phyloP scores from a whole-genome alignment of 2,113 vertebrate species.

The Cepphus grylle region DNA sequence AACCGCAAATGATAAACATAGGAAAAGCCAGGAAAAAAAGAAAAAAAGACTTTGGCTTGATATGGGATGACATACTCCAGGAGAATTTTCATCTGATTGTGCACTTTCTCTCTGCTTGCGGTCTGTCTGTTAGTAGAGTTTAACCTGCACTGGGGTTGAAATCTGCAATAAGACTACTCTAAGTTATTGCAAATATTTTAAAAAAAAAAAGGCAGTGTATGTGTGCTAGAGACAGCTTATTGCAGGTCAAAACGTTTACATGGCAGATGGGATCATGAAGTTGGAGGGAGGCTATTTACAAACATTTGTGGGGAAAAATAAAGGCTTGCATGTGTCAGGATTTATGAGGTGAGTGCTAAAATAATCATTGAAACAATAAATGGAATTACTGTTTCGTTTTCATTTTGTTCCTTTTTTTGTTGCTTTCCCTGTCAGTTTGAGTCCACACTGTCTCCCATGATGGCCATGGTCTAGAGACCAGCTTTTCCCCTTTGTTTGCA shows the following conservation, averaged over 20 bases:
- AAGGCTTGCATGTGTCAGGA: background rate
- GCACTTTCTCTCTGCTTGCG: background rate
- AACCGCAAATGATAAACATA: background rate
- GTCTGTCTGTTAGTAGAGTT: background rate
- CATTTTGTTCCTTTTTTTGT: background rate
- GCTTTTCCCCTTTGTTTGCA: background rate
- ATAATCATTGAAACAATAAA: background rate
- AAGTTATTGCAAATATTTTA: background rate
- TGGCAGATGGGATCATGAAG: background rate
- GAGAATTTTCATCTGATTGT: background rate
- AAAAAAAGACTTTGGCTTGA: background rate
- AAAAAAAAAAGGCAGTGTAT: background rate
- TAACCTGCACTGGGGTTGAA: background rate
- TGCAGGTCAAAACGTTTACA: background rate
- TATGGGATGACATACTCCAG: background rate
- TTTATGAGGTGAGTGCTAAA: constrained; percentile 10
- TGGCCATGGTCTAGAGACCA: background rate
- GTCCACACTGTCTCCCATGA: background rate
- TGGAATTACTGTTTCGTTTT: background rate
- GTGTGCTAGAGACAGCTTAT: background rate
- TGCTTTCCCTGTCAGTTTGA: background rate
- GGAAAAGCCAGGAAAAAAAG: background rate
- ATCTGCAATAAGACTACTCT: background rate
- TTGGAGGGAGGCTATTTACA: background rate
- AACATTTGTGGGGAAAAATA: background rate